Conservation (phyloP, 2,888 invertebrate genomes). For the Orthosia gothica region DNA sequence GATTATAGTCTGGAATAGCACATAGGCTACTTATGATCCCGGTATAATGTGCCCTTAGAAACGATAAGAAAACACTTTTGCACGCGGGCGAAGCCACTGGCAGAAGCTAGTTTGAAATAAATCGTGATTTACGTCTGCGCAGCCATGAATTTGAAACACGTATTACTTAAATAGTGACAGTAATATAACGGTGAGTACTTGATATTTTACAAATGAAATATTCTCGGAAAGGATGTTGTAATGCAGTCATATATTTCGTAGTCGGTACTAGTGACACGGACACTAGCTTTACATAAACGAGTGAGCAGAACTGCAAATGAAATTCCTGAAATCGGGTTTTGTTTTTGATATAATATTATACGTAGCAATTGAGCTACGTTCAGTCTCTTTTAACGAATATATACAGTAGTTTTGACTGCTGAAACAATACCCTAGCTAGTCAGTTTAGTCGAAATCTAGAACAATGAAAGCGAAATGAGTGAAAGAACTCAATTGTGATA, state of each 20-base stretch:
- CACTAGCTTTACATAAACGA: slow-evolving; percentile 10
- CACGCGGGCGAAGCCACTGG: too few relatives aligned
- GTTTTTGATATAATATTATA: background rate
- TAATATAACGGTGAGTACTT: slow-evolving; percentile 47
- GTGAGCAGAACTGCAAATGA: background rate
- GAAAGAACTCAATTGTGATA: slow-evolving; percentile 37
- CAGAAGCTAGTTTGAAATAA: slow-evolving; percentile 8
- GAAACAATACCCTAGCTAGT: background rate
- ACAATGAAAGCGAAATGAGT: slow-evolving; percentile 26
- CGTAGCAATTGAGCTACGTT: background rate
- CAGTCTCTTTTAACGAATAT: background rate
- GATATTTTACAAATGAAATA: slow-evolving; percentile 19
- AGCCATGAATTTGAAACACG: slow-evolving; percentile 40
- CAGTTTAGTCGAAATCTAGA: background rate
- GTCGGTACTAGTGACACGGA: slow-evolving; percentile 1
- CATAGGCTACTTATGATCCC: too few relatives aligned
- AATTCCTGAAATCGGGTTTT: background rate
- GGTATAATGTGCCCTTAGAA: background rate
- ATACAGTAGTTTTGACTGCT: background rate
- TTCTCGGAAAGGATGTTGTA: slow-evolving; percentile 34
- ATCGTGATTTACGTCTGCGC: slow-evolving; percentile 38
- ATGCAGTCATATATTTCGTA: slow-evolving; percentile 21
- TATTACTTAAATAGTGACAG: slow-evolving; percentile 34
- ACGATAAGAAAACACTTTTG: background rate
- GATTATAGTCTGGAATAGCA: too few relatives aligned